A percentile compares a stretch with the other conserved stretches of the same genome.
Evolutionary conservation across 2,888 invertebrate species (phyloP).

Genomic region (Blomia tropicalis): DNA sequence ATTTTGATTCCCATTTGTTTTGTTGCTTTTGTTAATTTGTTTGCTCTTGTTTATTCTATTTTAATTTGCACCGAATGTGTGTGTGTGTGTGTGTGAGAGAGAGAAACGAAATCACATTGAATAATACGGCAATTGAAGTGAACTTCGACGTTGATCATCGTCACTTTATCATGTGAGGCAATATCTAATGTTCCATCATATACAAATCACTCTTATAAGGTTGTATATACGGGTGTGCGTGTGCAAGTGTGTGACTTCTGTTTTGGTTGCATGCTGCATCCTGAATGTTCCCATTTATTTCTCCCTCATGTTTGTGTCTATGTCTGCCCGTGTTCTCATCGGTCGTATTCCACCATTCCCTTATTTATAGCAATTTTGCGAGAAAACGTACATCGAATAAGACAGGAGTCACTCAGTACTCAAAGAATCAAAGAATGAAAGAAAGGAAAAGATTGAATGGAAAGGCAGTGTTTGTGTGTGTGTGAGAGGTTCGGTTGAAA

Average conservation of each 20-base stretch:
- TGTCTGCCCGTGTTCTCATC: too few relatives aligned
- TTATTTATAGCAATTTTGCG: slow-evolving; percentile 8
- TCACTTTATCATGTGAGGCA: slow-evolving; percentile 8
- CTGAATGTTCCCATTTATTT: not conserved
- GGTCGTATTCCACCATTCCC: too few relatives aligned
- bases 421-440: too few relatives aligned
- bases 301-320: not conserved
- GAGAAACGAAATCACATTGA: too few relatives aligned
- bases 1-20: not conserved
- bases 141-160: not conserved
- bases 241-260: not conserved
- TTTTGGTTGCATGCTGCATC: not conserved
- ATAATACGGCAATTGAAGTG: too few relatives aligned
- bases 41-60: not conserved
- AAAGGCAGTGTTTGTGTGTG: too few relatives aligned
- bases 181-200: too few relatives aligned
- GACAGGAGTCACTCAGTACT: not conserved
- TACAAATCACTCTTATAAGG: too few relatives aligned
- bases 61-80: not conserved
- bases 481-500: too few relatives aligned
- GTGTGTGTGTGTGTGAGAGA: not conserved
- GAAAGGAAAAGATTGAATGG: too few relatives aligned
- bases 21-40: not conserved
- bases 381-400: not conserved
- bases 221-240: not conserved